These are phyloP conservation scores for Potamarius usumacintae DNA, from an alignment of 2,113 vertebrate species.

Conservation along the genomic window DNA sequence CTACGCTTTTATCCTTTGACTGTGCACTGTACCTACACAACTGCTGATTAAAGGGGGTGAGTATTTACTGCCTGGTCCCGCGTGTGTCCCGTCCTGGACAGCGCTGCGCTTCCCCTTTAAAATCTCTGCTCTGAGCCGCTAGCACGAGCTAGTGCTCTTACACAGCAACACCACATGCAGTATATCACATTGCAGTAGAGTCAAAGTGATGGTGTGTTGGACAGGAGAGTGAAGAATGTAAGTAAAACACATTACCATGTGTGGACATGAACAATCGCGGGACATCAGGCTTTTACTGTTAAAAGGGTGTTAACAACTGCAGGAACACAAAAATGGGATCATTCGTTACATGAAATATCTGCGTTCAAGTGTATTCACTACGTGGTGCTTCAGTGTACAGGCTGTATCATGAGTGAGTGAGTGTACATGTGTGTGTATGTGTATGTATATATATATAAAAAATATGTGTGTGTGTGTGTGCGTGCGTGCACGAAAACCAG, in stretches of 20 bases:
- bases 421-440: background rate
- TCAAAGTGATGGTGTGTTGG: slow-evolving; percentile 37
- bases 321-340: slow-evolving; percentile 52
- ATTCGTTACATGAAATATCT: slow-evolving; percentile 36
- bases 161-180: slow-evolving; percentile 57
- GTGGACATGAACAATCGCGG: slow-evolving; percentile 38
- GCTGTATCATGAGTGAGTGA: slow-evolving; percentile 27
- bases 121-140: slow-evolving; percentile 52
- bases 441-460: slow-evolving; percentile 41
- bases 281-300: slow-evolving; percentile 56
- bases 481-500: slow-evolving; percentile 47
- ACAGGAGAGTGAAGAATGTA: slow-evolving; percentile 51
- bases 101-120: slow-evolving; percentile 68
- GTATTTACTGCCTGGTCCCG: slow-evolving; percentile 99
- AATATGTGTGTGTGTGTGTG: slow-evolving; percentile 43
- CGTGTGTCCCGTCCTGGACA: slow-evolving; percentile 87
- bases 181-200: slow-evolving; percentile 49
- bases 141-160: slow-evolving; percentile 55
- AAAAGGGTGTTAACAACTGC: slow-evolving; percentile 52
- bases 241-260: slow-evolving; percentile 54
- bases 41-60: slow-evolving; percentile 97
- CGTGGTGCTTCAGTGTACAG: slow-evolving; percentile 14
- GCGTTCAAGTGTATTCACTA: slow-evolving; percentile 6
- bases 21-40: slow-evolving; percentile 96
- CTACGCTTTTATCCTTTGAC: slow-evolving; percentile 93